Base-by-base conservation (phyloP, 2,888 invertebrate species). In the Cantharis rustica region DNA sequence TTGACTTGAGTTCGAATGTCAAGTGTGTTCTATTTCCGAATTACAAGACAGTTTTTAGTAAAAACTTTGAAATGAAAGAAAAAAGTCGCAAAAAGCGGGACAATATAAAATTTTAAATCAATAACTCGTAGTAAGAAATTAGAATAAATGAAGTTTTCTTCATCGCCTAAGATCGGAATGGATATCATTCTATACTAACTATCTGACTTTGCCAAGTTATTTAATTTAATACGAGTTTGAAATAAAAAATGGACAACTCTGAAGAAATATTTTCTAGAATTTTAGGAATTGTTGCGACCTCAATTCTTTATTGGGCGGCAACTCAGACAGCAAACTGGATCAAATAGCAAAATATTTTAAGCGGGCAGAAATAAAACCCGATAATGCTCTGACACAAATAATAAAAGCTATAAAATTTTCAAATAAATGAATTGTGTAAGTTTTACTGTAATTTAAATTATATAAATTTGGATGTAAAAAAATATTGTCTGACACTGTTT, bases 311-410 rank as follows among this genome's bases (percentile, higher is more conserved):
- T 70, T 75, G 70, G 74, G 71, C 73, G 68, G 70, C 70, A 66
- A 66, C 47, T 61, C 47, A 62, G 63, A 23, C 69, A 64, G 70
- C 70, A 70, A 75, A 73, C 63, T 70, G 47, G 66, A 75, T 75
- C 74, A 71, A 64, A 75, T 70, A 70, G 27, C 69, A 71, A 75
- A 75, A 64, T 70, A 70, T 66, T 70, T 69, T 75, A 70, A 70
- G 68, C 73, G 73, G 66, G 31, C 17, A 75, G 66, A 75, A 75
- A 75, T 64, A 74, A 74, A 75, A 69, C 66, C 74, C 70, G 17
- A 75, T 75, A 70, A 75, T 75, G 74, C 64, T 61, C 74, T 70
- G 71, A 66, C 70, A 69, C 69, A 70, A 69, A 75, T 66, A 20
- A 66, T 75, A 70, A 61, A 74, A 64, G 74, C 74, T 31, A 64